Base-by-base conservation (phyloP, 2,797 vertebrate genomes). In the Natrix natrix region DNA sequence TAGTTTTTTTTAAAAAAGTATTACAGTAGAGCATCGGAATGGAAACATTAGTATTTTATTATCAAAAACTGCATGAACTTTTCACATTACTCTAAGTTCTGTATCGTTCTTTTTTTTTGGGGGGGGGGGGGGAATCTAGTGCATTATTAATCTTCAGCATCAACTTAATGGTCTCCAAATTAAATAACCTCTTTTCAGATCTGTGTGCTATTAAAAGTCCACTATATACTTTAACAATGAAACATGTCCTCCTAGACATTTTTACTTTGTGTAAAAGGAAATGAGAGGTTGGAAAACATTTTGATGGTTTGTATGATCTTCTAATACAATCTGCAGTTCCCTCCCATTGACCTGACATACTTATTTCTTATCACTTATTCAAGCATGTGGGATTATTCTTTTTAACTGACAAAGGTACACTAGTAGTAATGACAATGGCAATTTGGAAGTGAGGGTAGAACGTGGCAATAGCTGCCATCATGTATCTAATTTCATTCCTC, bases 11-110 rank as follows among this genome's bases (percentile, higher is more conserved):
- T 26, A 2, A 11, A 0, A 43, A 22, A 48, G 37, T 48, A 8
- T 48, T 48, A 83, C 37, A 11, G 8, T 48, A 22, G 1, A 11
- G 10, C 52, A 88, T 5, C 26, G 89, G 92, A 94, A 1, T 61
- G 92, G 91, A 3, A 93, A 7, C 24, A 14, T n/a, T 90, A 66
- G 37, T 94, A 92, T 95, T 83, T 83, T 48, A 24, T 83, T 48
- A 83, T 10, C 74, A 83, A 20, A 48, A 83, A 22, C 74, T 83
- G 37, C 10, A 22, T 24, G 37, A 48, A 24, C 20, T 83, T 24
- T 83, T 83, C 37, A 83, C 10, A 83, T 83, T 83, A 83, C 20
- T 48, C 37, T 83, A 83, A 83, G 20, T 83, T 83, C 8, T 48
- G 37, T 83, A 83, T 24, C 22, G 4, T 83, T 83, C 20, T 48